phyloP scores from a whole-genome alignment of 2,797 vertebrate genomes.

The Holocentrus rufus region DNA sequence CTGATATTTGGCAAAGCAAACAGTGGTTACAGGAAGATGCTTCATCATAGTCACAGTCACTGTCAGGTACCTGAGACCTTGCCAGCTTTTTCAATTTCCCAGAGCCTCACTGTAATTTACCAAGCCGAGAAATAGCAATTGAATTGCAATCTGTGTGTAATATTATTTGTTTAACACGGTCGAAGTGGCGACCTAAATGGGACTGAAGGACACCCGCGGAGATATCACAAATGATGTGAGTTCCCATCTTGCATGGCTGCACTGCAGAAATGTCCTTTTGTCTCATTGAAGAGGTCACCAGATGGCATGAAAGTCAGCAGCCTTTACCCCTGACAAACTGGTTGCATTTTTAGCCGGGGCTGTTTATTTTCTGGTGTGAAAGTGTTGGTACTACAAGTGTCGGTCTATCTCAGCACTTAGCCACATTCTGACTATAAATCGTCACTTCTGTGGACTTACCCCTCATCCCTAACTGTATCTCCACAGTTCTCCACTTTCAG shows the following conservation, averaged over 20 bases:
- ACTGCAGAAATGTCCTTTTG: constrained; percentile 66
- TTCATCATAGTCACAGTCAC: constrained; percentile 81
- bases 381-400: constrained; percentile 31
- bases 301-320: constrained; percentile 79
- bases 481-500: constrained; percentile 12
- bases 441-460: not conserved
- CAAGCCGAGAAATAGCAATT: constrained; percentile 70
- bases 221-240: constrained; percentile 71
- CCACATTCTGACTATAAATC: not conserved
- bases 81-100: constrained; percentile 83
- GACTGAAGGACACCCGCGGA: constrained; percentile 75
- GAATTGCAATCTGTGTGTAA: constrained; percentile 76
- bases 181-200: constrained; percentile 72
- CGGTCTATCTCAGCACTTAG: not conserved
- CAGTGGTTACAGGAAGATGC: constrained; percentile 78
- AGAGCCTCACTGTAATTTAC: constrained; percentile 74
- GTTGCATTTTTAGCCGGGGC: constrained; percentile 45
- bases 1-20: constrained; percentile 80
- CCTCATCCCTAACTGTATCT: not conserved
- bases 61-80: constrained; percentile 78
- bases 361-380: constrained; percentile 57
- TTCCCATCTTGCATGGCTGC: constrained; percentile 61
- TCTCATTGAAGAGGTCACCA: constrained; percentile 76
- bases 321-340: constrained; percentile 61
- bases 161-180: constrained; percentile 77